phyloP scores from a whole-genome alignment of 1,140 invertebrate species.

The Penaeus indicus region DNA sequence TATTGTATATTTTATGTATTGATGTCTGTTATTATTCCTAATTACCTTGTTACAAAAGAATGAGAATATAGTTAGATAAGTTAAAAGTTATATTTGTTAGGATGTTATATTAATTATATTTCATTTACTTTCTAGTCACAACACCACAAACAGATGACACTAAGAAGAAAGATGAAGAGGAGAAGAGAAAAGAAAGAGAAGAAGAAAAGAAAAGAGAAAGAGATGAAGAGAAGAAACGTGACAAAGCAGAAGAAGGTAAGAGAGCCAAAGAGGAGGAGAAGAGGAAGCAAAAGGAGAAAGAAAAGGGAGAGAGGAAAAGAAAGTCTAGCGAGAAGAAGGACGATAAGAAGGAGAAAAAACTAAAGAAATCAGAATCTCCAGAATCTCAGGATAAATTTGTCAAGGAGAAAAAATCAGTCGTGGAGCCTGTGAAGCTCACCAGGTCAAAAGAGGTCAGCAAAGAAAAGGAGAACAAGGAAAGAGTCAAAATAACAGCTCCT shows the following conservation, averaged over 20 bases:
- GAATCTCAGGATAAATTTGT: slow-evolving; percentile 38
- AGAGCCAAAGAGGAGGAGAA: slow-evolving; percentile 58
- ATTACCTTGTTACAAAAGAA: too few species aligned
- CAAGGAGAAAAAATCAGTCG: slow-evolving; percentile 20
- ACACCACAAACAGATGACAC: slow-evolving; percentile 44
- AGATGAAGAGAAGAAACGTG: slow-evolving; percentile 12
- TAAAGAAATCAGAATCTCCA: slow-evolving; percentile 50
- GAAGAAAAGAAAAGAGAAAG: slow-evolving; percentile 41
- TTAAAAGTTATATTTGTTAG: not conserved
- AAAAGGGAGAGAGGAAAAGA: slow-evolving; percentile 61
- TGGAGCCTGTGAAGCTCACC: slow-evolving; percentile 35
- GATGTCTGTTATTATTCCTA: too few species aligned
- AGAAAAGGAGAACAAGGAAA: slow-evolving; percentile 45
- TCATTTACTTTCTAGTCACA: slow-evolving; percentile 10
- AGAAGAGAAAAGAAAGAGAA: slow-evolving; percentile 45
- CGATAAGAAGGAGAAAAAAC: slow-evolving; percentile 59
- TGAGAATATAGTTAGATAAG: too few species aligned
- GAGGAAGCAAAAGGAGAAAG: slow-evolving; percentile 61
- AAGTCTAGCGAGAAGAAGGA: slow-evolving; percentile 55
- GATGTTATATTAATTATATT: not conserved
- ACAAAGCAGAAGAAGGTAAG: slow-evolving; percentile 53
- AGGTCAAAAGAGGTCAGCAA: slow-evolving; percentile 31
- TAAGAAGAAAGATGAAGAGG: slow-evolving; percentile 47
- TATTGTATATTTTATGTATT: too few species aligned
- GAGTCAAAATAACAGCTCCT: not conserved